phyloP scores from a whole-genome alignment of 2,113 vertebrate genomes.

The Podocnemis expansa region DNA sequence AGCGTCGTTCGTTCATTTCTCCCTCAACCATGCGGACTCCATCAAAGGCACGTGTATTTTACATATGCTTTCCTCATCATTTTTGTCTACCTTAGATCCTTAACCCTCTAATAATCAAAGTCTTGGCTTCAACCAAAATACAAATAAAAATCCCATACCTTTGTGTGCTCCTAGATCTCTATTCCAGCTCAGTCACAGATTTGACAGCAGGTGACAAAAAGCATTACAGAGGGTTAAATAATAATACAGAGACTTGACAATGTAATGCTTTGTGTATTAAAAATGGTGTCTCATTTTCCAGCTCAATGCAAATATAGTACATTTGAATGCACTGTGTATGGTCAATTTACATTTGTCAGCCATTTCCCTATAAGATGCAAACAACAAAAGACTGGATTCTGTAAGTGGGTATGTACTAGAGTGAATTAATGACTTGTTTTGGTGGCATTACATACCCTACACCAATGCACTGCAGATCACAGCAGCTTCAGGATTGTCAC shows the following conservation, averaged over 20 bases:
- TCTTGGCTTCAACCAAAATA: not conserved
- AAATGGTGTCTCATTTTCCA: not conserved
- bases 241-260: not conserved
- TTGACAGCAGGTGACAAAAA: not conserved
- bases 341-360: not conserved
- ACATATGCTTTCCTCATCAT: not conserved
- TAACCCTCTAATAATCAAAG: not conserved
- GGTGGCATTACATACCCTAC: not conserved
- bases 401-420: not conserved
- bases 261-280: not conserved
- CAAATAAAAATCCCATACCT: not conserved
- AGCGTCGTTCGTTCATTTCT: not conserved
- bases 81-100: not conserved
- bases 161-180: not conserved
- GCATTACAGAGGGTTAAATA: not conserved
- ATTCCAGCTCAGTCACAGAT: not conserved
- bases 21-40: not conserved
- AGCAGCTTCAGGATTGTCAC: not conserved
- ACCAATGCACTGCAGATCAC: not conserved
- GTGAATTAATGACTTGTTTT: not conserved
- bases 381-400: not conserved
- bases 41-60: not conserved
- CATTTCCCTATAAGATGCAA: not conserved
- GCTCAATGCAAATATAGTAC: not conserved
- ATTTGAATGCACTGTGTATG: not conserved